Conservation (phyloP, 2,888 invertebrate species). For the Cyclophora punctaria region DNA sequence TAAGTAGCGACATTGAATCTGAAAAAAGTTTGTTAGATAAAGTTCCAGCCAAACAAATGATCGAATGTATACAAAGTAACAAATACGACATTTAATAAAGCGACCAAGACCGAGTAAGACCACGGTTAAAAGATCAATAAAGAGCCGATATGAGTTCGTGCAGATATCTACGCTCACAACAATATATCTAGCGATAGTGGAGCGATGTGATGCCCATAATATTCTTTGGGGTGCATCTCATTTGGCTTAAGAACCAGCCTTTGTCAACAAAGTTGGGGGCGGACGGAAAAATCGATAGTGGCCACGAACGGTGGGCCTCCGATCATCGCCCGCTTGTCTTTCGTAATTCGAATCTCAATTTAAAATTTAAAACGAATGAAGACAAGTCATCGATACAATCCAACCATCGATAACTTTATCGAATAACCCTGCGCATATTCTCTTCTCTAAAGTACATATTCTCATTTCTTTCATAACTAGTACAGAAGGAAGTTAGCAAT, state of each 20-base stretch:
- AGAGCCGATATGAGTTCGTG: conserved; percentile 50
- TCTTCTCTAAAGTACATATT: no score
- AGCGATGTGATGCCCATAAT: conserved; percentile 74
- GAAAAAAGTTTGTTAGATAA: no score
- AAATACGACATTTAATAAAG: conserved; percentile 38
- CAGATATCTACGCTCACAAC: conserved; percentile 47
- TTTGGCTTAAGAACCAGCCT: conserved; percentile 75
- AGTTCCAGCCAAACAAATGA: no score
- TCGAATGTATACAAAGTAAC: conserved; percentile 8
- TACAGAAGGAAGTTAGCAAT: no score
- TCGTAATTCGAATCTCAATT: conserved; percentile 52
- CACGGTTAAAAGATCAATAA: conserved; percentile 60
- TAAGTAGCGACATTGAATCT: no score
- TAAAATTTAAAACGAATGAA: conserved; percentile 31
- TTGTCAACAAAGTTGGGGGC: conserved; percentile 73
- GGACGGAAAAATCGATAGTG: conserved; percentile 69
- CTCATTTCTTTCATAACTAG: no score
- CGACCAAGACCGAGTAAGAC: conserved; percentile 10
- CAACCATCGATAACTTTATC: conserved; percentile 1
- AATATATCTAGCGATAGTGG: conserved; percentile 59
- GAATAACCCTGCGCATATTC: background rate
- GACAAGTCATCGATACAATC: conserved; percentile 4
- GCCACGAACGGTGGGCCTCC: conserved; percentile 52
- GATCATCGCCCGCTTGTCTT: conserved; percentile 54
- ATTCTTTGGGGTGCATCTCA: conserved; percentile 76